A percentile compares a stretch with the other conserved stretches of the same genome.
Conservation (phyloP, 2,888 invertebrate genomes). For the Marronus borbonicus region DNA sequence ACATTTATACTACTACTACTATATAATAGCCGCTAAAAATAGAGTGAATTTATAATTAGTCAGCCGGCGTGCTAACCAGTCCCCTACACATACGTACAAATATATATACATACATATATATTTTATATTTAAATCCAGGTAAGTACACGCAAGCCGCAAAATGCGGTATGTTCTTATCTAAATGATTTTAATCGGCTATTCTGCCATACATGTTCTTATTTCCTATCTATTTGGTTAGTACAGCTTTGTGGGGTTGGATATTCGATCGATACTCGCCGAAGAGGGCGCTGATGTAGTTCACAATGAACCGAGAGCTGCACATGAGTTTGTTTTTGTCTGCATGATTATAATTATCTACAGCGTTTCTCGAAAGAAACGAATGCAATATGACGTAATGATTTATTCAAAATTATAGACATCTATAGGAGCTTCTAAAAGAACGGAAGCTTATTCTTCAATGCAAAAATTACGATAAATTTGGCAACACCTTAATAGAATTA, state of each 20-base stretch:
- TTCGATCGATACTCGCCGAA: constrained; percentile 16
- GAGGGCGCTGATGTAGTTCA: constrained; percentile 20
- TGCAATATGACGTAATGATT: too few species aligned
- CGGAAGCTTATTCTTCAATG: too few species aligned
- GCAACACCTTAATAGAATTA: too few species aligned
- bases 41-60: constrained; percentile 50
- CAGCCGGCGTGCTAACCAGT: constrained; percentile 33
- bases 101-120: constrained; percentile 41
- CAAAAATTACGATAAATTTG: too few species aligned
- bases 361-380: not conserved
- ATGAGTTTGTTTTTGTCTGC: constrained; percentile 24
- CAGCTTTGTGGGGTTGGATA: constrained; percentile 4
- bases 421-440: too few species aligned
- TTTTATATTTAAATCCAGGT: constrained; percentile 47
- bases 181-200: too few species aligned
- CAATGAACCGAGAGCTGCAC: not conserved
- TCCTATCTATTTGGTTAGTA: not conserved
- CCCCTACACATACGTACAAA: constrained; percentile 28
- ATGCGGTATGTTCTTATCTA: not conserved
- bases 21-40: constrained; percentile 48
- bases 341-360: not conserved
- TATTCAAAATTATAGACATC: too few species aligned
- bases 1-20: constrained; percentile 46
- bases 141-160: constrained; percentile 14
- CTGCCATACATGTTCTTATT: not conserved